Percentiles rank a stretch among this genome's conserved stretches.
Conservation (phyloP, 2,113 vertebrate species). For the Gymnarchus niloticus region DNA sequence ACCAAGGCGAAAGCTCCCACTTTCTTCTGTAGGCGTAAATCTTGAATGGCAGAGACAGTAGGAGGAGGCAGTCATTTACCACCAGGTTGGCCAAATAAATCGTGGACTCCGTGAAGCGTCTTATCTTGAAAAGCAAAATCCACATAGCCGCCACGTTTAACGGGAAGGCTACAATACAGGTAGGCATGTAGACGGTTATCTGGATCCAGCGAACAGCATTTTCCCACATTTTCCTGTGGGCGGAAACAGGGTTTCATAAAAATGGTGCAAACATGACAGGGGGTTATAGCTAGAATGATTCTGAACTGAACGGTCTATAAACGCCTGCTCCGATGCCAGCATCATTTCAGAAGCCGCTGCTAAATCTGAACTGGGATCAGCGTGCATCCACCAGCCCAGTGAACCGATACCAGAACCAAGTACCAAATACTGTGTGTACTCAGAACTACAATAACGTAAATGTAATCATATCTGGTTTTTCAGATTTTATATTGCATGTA, state of each 20-base stretch:
- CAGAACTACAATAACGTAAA: no score
- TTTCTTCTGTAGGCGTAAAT: constrained; percentile 48
- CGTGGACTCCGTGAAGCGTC: constrained; percentile 53
- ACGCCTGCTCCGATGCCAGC: no score
- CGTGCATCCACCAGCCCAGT: no score
- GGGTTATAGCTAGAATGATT: not conserved
- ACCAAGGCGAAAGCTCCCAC: constrained; percentile 44
- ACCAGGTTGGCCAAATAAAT: constrained; percentile 59
- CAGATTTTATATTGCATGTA: no score
- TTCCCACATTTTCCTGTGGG: not conserved
- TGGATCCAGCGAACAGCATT: constrained; percentile 42
- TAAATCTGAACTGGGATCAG: no score
- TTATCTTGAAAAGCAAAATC: constrained; percentile 49
- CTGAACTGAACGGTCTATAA: not conserved
- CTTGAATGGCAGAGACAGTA: constrained; percentile 66
- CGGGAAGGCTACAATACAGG: constrained; percentile 49
- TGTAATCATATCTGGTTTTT: no score
- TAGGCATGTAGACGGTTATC: constrained; percentile 51
- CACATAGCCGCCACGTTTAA: constrained; percentile 59
- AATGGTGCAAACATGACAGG: no score
- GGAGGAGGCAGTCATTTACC: constrained; percentile 58
- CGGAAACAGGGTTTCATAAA: not conserved
- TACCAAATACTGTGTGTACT: no score
- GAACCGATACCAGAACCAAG: no score
- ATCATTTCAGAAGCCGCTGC: no score